Base-by-base conservation (phyloP, 2,113 vertebrate genomes). In the Microtus ochrogaster region DNA sequence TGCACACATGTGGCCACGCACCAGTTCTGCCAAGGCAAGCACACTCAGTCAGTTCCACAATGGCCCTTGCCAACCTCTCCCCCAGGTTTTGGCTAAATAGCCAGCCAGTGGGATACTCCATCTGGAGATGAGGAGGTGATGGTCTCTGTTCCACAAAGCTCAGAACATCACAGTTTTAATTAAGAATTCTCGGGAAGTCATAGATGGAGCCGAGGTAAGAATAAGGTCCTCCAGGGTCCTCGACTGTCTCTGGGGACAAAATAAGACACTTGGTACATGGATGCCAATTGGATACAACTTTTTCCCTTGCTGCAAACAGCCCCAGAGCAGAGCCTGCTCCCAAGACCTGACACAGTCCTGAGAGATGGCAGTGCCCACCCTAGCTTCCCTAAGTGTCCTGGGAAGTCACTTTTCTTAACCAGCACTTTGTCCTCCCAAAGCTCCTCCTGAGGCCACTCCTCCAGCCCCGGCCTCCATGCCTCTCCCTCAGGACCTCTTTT, bases 401-500 rank as follows among this genome's bases (percentile, higher is more conserved):
- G 36, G 28, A 3, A 17, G 81, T 16, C 26, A 30, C 44, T 65
- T 84, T 58, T 41, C 16, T 22, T 61, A 7, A 21, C 55, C 49
- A 52, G 24, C 30, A 24, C 58, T 94, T 94, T 70, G 55, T 95
- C 73, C 36, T 95, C 61, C 30, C 22, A 16, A 78, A 36, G 90
- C 61, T 21, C 73, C 72, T 72, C 72, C 33, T 0, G 49, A 83
- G 47, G 78, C 30, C 1, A 17, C 17, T 74, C 33, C 28, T 52
- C 79, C 30, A 0, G 3, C n/a, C 55, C 73, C 21, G 8, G 7
- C 83, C 47, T 9, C 95, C 33, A 10, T 30, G 73, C 74, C 73
- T 93, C 88, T 87, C 78, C 92, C 49, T 89, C 33, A 1, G 84
- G 72, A 66, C 26, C n/a, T 58, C 70, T 73, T 90, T 96, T 87